Percentiles rank a stretch among this genome's conserved stretches.
Evolutionary conservation across 2,797 vertebrate species (phyloP).

Genomic region (Sphenopsis melanotis): DNA sequence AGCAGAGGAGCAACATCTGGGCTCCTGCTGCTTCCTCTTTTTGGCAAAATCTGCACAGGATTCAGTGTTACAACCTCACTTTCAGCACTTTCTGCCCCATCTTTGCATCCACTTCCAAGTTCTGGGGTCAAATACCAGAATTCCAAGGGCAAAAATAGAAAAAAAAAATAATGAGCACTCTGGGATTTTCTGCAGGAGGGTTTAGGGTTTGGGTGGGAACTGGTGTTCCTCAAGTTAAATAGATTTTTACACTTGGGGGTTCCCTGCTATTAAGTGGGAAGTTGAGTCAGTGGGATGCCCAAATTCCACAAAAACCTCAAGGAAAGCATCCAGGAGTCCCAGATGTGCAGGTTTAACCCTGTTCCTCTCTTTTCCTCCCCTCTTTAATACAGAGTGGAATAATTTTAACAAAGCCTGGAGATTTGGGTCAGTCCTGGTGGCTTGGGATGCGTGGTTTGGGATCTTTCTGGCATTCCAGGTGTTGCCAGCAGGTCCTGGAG

Average conservation of each 20-base stretch:
- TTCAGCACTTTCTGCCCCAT: background rate
- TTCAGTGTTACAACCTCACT: background rate
- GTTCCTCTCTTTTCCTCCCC: rapidly evolving
- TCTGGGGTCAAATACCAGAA: background rate
- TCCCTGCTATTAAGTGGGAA: background rate
- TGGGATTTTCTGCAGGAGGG: background rate
- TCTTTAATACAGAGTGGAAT: background rate
- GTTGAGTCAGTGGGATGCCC: background rate
- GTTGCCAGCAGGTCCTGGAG: background rate
- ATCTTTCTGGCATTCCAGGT: background rate
- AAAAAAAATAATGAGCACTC: background rate
- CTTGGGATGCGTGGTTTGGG: background rate
- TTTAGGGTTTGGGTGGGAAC: background rate
- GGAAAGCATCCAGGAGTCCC: background rate
- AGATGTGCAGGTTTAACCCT: background rate
- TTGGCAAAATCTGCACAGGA: background rate
- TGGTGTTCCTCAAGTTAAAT: background rate
- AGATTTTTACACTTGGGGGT: background rate
- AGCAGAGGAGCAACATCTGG: background rate
- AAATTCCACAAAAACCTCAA: background rate
- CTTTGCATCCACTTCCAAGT: background rate
- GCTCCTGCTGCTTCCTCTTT: background rate
- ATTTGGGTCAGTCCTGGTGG: rapidly evolving
- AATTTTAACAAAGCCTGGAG: background rate
- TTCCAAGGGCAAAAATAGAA: background rate